Base-by-base conservation (phyloP, 2,888 invertebrate genomes). In the Syrphus vitripennis region DNA sequence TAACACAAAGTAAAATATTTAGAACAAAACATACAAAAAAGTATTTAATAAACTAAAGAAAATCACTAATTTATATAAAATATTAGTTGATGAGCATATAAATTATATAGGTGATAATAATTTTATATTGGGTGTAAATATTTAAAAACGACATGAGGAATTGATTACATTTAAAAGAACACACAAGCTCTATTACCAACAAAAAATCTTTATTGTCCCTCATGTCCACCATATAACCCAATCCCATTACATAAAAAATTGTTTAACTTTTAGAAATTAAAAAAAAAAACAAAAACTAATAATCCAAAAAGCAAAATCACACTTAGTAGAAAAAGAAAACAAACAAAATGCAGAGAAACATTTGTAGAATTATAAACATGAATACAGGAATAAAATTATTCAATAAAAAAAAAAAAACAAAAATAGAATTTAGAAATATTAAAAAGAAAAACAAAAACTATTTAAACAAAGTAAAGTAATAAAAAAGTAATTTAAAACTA, bases 371-470 rank as follows among this genome's bases (percentile, higher is more conserved):
- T 72, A 77, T 82, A 59, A 78, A 82, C 82, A 86, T 74, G 81
- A 87, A 78, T 87, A 83, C 87, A 87, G 87, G 86, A 86, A 86
- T 74, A 69, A 65, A 34, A 74, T 74, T 74, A 79, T 82, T 81
- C 78, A 87, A 87, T 82, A 82, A 82, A 71, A 69, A 71, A 45
- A 71, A 61, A 50, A 40, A 77, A 72, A 65, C 69, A 65, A 57
- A 40, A 71, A 76, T 75, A 79, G 72, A 80, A 77, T 84, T 82
- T 82, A 86, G 70, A 70, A 81, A 63, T 75, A 65, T 31, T 45
- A n/a, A 77, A 70, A 77, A 14, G 24, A 31, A 70, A 37, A 55
- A 45, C 4, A 69, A 76, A 45, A 81, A 70, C 55, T 83, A 82
- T 77, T 77, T 79, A 83, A 87, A 75, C 40, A 53, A 87, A 77